phyloP scores from a whole-genome alignment of 2,113 vertebrate species.

The Eulacestoma nigropectus region DNA sequence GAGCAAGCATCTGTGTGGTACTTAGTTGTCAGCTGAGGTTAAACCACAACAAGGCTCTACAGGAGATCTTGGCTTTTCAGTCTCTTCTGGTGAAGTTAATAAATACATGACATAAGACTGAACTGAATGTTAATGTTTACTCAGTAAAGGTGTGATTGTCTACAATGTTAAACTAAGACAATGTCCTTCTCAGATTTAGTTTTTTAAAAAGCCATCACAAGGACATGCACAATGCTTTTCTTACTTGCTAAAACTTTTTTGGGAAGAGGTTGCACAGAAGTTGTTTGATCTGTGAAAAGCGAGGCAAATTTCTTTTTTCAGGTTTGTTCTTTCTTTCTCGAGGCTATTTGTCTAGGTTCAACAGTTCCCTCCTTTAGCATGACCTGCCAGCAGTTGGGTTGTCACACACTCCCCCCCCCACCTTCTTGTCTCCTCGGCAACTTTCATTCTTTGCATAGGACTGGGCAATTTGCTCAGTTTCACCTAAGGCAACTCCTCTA shows the following conservation, averaged over 20 bases:
- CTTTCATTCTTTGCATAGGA: neutral
- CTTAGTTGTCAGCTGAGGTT: neutral
- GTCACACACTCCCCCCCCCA: accelerated
- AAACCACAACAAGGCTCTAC: neutral
- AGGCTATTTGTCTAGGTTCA: neutral
- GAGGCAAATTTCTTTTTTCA: neutral
- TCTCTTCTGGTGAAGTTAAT: neutral
- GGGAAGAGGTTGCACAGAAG: neutral
- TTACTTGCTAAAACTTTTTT: neutral
- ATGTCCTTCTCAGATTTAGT: neutral
- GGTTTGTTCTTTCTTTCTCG: neutral
- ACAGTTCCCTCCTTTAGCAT: neutral
- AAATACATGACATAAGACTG: neutral
- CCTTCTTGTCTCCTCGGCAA: neutral
- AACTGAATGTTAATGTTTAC: neutral
- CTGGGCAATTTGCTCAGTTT: conserved; percentile 1
- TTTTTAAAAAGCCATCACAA: neutral
- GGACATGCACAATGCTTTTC: neutral
- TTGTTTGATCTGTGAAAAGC: neutral
- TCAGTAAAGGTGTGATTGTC: neutral
- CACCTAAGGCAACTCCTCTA: neutral
- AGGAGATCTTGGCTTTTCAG: neutral
- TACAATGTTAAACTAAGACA: neutral
- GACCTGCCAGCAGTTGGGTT: neutral
- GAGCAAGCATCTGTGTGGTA: neutral